Base-by-base conservation (phyloP, 2,888 invertebrate species). In the Parapristionchus giblindavisi region DNA sequence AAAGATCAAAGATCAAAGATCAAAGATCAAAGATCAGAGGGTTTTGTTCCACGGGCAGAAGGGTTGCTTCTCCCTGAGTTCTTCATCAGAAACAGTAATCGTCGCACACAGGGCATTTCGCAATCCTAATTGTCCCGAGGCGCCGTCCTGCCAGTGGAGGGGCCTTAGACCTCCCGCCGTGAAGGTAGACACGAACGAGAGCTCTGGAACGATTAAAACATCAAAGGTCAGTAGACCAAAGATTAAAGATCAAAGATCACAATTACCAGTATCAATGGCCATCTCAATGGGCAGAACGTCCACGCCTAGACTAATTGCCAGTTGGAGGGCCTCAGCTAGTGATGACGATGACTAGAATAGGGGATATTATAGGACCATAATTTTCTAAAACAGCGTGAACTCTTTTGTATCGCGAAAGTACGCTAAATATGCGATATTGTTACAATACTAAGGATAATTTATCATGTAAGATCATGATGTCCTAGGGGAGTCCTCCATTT, bases 271-370 rank as follows among this genome's bases (percentile, higher is more conserved):
- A n/a, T n/a, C n/a, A n/a, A n/a, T n/a, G n/a, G n/a, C 52, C 0
- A 68, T 51, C 52, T 68, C 34, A 32, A 68, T 52, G 2, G 68
- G 68, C 34, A 38, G 68, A 34, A 68, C 68, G n/a, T 68, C 68
- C 11, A 68, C 68, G 4, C 68, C 68, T 3, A 68, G 52, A n/a
- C 68, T 52, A 0, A 36, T 29, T 2, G 68, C 51, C 27, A 68
- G 52, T n/a, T 34, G 68, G 3, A 68, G 68, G 3, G 52, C 68
- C 21, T 68, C 68, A 3, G 34, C n/a, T 51, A 68, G 34, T n/a
- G 68, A 65, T 4, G 63, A 65, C 8, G 68, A 32, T 14, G 11
- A 21, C 21, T 48, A 11, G 11, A 21, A 48, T 48, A 14, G 48
- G 48, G 21, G 48, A 48, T 48, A 48, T 48, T n/a, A n/a, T n/a